These are phyloP conservation scores for Camponotus fellah DNA, from an alignment of 2,888 invertebrate species.

Conservation along the genomic window DNA sequence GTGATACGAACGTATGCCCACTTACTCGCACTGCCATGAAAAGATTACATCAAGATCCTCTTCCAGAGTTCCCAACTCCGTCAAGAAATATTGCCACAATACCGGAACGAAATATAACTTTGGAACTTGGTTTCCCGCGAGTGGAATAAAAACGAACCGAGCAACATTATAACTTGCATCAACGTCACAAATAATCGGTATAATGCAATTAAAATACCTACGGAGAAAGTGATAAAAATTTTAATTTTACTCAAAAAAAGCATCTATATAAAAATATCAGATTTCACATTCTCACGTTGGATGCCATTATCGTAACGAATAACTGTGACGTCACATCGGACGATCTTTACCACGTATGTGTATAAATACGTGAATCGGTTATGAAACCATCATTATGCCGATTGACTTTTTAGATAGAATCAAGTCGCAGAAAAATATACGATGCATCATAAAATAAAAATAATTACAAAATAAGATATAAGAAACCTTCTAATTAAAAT, in stretches of 20 bases:
- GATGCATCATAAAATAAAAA: neutral
- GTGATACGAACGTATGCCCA: slow-evolving; percentile 4
- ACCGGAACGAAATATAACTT: slow-evolving; percentile 11
- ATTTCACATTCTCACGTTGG: slow-evolving; percentile 27
- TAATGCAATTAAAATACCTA: neutral
- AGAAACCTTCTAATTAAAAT: neutral
- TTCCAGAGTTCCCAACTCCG: neutral
- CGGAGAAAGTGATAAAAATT: neutral
- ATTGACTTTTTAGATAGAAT: neutral
- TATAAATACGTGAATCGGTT: neutral
- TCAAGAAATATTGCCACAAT: slow-evolving; percentile 11
- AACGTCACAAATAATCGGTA: neutral
- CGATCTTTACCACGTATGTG: slow-evolving; percentile 7
- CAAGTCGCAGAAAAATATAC: neutral
- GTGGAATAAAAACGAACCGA: neutral
- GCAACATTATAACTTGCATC: too few species aligned
- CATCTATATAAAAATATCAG: neutral
- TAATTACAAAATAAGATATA: neutral
- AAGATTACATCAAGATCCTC: slow-evolving; percentile 13
- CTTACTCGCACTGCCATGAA: slow-evolving; percentile 19
- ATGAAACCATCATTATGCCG: neutral
- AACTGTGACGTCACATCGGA: slow-evolving; percentile 37
- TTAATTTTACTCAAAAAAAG: neutral
- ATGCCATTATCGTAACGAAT: slow-evolving; percentile 4
- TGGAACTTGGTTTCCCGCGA: neutral